A percentile compares a stretch with the other conserved stretches of the same genome.
phyloP scores from a whole-genome alignment of 2,113 vertebrate species.

The Chloropsis hardwickii region DNA sequence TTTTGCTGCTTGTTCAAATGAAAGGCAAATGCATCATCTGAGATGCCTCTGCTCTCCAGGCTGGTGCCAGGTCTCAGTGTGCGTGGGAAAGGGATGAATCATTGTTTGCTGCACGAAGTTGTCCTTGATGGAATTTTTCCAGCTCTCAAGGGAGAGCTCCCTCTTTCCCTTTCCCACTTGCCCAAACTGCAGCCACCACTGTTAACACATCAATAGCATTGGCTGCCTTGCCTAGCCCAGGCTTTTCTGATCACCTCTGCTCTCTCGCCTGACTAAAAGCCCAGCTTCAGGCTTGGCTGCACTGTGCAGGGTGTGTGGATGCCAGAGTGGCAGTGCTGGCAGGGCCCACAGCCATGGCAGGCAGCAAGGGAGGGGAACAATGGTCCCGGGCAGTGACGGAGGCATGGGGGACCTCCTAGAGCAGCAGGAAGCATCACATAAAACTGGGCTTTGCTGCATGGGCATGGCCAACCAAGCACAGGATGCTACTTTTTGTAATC shows the following conservation, averaged over 20 bases:
- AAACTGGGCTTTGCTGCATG: neutral
- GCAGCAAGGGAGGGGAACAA: neutral
- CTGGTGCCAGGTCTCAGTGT: neutral
- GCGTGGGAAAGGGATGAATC: constrained; percentile 51
- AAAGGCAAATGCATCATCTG: constrained; percentile 24
- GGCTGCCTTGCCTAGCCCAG: neutral
- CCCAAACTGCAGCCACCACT: neutral
- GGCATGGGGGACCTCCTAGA: neutral
- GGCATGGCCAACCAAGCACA: neutral
- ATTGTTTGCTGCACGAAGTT: constrained; percentile 18
- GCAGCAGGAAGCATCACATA: neutral
- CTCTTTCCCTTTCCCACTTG: neutral
- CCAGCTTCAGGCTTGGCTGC: neutral
- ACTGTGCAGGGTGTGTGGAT: rapidly evolving
- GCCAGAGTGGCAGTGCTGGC: rapidly evolving
- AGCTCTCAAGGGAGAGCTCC: constrained; percentile 10
- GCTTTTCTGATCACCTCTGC: neutral
- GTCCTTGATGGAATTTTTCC: constrained; percentile 53
- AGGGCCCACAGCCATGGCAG: neutral
- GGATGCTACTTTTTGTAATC: neutral
- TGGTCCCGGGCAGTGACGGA: rapidly evolving
- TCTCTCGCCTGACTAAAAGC: neutral
- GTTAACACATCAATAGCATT: neutral
- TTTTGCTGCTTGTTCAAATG: neutral
- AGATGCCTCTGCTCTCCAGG: constrained; percentile 14